Evolutionary conservation across 2,888 invertebrate genomes (phyloP).

Genomic region (Watsonalla cultraria): DNA sequence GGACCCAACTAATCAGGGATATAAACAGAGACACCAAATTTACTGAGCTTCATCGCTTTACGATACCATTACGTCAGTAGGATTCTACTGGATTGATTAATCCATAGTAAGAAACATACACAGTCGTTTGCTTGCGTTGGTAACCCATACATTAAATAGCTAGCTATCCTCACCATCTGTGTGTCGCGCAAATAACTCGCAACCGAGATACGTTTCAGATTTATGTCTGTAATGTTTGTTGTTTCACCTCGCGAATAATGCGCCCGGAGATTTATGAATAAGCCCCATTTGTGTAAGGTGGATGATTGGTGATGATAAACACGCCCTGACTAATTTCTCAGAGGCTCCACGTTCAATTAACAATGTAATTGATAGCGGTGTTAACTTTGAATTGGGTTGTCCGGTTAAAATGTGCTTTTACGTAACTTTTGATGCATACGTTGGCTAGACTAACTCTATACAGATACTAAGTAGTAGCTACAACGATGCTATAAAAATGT

Average conservation of each 20-base stretch:
- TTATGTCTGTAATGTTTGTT: slow-evolving; percentile 78
- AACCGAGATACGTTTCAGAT: slow-evolving; percentile 73
- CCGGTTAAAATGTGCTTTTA: too few relatives aligned
- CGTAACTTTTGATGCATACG: too few relatives aligned
- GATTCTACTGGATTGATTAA: too few relatives aligned
- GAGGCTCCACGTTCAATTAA: background rate
- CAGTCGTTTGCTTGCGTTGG: too few relatives aligned
- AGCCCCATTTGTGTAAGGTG: slow-evolving; percentile 58
- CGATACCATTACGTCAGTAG: too few relatives aligned
- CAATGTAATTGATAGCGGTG: background rate
- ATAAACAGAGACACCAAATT: too few relatives aligned
- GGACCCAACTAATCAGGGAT: too few relatives aligned
- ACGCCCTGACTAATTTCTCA: slow-evolving; percentile 38
- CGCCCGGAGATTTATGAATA: slow-evolving; percentile 72
- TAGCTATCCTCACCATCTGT: slow-evolving; percentile 20
- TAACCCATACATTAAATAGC: slow-evolving; percentile 1
- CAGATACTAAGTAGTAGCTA: too few relatives aligned
- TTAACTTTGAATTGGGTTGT: background rate
- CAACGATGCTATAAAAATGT: too few relatives aligned
- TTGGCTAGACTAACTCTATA: too few relatives aligned
- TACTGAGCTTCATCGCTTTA: too few relatives aligned
- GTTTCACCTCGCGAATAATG: slow-evolving; percentile 76
- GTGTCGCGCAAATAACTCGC: slow-evolving; percentile 48
- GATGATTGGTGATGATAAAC: slow-evolving; percentile 67
- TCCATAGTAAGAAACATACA: too few relatives aligned